Evolutionary conservation across 1,140 invertebrate genomes (phyloP).

Genomic region (Teleogryllus occipitalis): DNA sequence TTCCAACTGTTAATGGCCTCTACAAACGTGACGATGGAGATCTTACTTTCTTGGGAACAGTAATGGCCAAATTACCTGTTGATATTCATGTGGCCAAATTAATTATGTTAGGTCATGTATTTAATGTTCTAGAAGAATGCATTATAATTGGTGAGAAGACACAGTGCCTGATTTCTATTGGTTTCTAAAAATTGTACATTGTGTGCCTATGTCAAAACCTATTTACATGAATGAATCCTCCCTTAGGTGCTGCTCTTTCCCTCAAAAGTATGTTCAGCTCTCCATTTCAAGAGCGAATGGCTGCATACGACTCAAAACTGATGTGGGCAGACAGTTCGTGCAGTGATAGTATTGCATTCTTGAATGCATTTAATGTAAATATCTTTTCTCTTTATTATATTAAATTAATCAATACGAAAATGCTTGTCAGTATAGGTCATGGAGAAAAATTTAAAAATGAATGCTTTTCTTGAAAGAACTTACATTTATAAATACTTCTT

Average conservation of each 20-base stretch:
- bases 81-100: slow-evolving; percentile 76
- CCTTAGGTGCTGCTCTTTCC: slow-evolving; percentile 63
- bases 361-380: slow-evolving; percentile 68
- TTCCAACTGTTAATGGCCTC: slow-evolving; percentile 44
- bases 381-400: background rate
- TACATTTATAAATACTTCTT: too few species aligned
- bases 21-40: slow-evolving; percentile 68
- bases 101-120: slow-evolving; percentile 80
- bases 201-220: background rate
- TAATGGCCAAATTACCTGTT: slow-evolving; percentile 75
- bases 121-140: slow-evolving; percentile 72
- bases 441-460: background rate
- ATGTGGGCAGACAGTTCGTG: slow-evolving; percentile 70
- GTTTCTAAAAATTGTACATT: background rate
- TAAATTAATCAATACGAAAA: background rate
- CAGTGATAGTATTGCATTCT: slow-evolving; percentile 76
- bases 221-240: too few species aligned
- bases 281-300: slow-evolving; percentile 59
- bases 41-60: slow-evolving; percentile 73
- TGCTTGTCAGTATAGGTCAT: too few species aligned
- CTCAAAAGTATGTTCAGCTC: slow-evolving; percentile 72
- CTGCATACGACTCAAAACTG: slow-evolving; percentile 69
- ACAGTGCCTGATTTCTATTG: background rate
- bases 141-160: slow-evolving; percentile 73
- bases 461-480: background rate